Evolutionary conservation across 2,888 invertebrate species (phyloP), one percentile per base, ranked within the genome.

Genomic region (Amiota minor): DNA sequence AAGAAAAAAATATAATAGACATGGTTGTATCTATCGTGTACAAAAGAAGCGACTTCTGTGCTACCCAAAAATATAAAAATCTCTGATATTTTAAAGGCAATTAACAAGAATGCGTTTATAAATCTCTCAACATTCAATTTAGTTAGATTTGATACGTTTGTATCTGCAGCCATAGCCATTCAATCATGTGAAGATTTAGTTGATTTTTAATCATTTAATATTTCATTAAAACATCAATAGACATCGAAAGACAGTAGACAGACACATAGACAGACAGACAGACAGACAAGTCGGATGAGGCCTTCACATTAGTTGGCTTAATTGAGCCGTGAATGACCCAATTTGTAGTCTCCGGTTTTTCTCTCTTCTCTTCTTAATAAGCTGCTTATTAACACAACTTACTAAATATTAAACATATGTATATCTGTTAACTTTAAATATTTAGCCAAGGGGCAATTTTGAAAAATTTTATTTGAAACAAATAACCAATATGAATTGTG

Each of bases 251-350:
- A 23, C 3, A 23, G n/a, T n/a, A 1, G 3, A 23, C 3, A 23
- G 1, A 23, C 3, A 1, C n/a, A n/a, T n/a, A 1, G 3, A 23
- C 3, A 23, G 1, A 23, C 3, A 1, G 23, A 23, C 23, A 23
- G 23, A 23, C 23, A 23, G 35, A 35, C 14, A 62, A 62, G n/a
- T 11, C 46, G 46, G 16, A 4, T 1, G 9, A n/a, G 49, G 65
- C 65, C 65, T 65, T 65, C 65, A 35, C n/a, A 49, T 65, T 47
- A 65, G 49, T 49, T 65, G 65, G 20, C 49, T 65, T 65, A 65
- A n/a, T 49, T 18, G 47, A 47, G 45, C 46, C 23, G 45, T 46
- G 65, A 49, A 65, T 65, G 65, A 65, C 65, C 65, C 49, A 65
- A 65, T 65, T 65, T 47, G 46, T 65, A 16, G 53, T n/a, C n/a